Conservation (phyloP, 2,113 vertebrate species). For the Myrmecobius fasciatus region DNA sequence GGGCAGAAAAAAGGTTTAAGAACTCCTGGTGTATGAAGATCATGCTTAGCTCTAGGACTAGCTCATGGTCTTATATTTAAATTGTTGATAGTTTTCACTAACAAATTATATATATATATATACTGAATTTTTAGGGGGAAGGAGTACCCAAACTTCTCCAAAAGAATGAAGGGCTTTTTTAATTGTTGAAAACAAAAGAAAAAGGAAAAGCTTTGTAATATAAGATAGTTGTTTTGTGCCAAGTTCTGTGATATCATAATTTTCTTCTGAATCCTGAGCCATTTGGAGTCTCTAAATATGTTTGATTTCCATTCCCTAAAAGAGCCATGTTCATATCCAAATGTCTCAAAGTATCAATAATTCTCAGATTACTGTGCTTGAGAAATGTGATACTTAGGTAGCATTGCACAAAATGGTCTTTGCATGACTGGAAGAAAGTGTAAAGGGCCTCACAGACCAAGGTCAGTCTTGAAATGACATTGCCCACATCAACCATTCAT, state of each 20-base stretch:
- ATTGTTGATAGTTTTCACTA: background rate
- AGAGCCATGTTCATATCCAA: background rate
- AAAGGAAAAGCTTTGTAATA: background rate
- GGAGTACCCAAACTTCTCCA: background rate
- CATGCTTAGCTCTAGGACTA: background rate
- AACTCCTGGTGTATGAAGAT: background rate
- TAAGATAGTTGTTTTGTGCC: background rate
- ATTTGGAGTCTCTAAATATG: background rate
- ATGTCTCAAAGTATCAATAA: background rate
- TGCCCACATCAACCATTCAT: conserved; percentile 46
- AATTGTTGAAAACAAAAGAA: background rate
- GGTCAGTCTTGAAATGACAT: conserved; percentile 33
- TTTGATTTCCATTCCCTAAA: background rate
- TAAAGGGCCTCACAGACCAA: conserved; percentile 7
- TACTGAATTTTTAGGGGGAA: background rate
- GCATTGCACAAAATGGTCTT: conserved; percentile 33
- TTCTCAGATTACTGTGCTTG: background rate
- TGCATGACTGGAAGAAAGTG: background rate
- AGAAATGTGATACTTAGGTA: background rate
- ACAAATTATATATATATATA: background rate
- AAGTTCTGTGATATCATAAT: background rate
- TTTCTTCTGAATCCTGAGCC: background rate
- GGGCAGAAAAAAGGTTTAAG: background rate
- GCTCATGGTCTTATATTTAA: conserved; percentile 4
- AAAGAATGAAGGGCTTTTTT: conserved; percentile 7